These are phyloP conservation scores for Allygus modestus DNA, from an alignment of 2,888 invertebrate species.

Conservation along the genomic window DNA sequence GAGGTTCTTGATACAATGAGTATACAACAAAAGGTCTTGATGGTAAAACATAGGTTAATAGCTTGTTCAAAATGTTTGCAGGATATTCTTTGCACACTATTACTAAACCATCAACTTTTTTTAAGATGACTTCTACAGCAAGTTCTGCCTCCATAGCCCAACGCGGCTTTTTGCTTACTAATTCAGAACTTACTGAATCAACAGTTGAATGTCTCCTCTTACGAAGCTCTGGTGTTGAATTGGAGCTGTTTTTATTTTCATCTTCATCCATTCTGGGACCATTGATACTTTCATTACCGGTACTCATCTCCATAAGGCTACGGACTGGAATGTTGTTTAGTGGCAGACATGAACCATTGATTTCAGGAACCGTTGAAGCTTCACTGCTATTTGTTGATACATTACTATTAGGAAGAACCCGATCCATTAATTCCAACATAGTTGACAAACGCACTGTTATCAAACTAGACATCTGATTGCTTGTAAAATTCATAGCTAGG, in stretches of 20 bases:
- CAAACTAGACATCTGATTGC: conserved; percentile 27
- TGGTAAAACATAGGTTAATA: conserved; percentile 87
- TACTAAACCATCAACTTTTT: conserved; percentile 85
- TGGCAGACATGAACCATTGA: background rate
- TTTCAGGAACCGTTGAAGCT: background rate
- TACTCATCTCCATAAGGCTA: background rate
- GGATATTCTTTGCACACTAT: conserved; percentile 94
- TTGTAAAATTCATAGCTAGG: conserved; percentile 86
- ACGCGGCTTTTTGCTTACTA: conserved; percentile 77
- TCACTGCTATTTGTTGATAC: no score
- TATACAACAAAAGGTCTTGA: conserved; percentile 93
- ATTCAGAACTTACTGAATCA: background rate
- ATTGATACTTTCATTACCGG: background rate
- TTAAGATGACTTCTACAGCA: conserved; percentile 80
- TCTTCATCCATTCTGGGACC: no score
- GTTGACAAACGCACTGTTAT: conserved; percentile 7
- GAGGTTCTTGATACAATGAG: conserved; percentile 87
- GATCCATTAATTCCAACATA: conserved; percentile 43
- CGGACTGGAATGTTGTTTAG: background rate
- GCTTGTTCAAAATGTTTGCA: conserved; percentile 83
- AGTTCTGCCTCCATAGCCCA: conserved; percentile 85
- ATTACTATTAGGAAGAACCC: background rate
- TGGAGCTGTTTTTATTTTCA: background rate
- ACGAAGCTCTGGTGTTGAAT: conserved; percentile 33
- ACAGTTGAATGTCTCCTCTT: conserved; percentile 47